A percentile compares a stretch with the other conserved stretches of the same genome.
Evolutionary conservation across 2,888 invertebrate species (phyloP).

Genomic region (Choristoneura rosaceana): DNA sequence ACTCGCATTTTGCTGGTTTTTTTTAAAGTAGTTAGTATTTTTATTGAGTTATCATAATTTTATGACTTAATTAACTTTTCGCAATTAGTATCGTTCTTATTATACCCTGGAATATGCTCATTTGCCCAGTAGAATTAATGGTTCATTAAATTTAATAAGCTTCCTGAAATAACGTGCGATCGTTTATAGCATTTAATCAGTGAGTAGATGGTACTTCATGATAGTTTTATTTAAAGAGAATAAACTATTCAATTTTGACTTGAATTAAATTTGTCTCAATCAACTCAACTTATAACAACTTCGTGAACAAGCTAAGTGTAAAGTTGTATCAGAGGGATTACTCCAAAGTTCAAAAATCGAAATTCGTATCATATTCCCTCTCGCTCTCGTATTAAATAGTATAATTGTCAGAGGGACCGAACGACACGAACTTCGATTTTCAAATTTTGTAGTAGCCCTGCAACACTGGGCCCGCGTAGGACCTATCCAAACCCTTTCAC

Average conservation of each 20-base stretch:
- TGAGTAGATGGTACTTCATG: constrained; percentile 1
- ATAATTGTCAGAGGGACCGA: no score
- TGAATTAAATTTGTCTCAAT: constrained; percentile 10
- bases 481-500: no score
- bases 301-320: no score
- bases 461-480: no score
- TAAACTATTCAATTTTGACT: neutral
- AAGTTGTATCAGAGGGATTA: no score
- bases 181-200: constrained; percentile 8
- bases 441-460: no score
- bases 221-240: constrained; percentile 5
- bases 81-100: constrained; percentile 5
- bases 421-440: no score
- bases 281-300: neutral
- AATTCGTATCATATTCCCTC: no score
- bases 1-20: no score
- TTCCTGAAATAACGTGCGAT: constrained; percentile 1
- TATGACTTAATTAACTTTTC: constrained; percentile 7
- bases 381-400: no score
- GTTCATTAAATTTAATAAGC: constrained; percentile 9
- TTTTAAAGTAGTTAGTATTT: neutral
- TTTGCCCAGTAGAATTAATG: neutral
- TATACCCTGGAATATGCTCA: neutral
- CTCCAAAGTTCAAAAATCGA: no score
- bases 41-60: neutral